Conservation (phyloP, 2,113 vertebrate species). For the Uria aalge region DNA sequence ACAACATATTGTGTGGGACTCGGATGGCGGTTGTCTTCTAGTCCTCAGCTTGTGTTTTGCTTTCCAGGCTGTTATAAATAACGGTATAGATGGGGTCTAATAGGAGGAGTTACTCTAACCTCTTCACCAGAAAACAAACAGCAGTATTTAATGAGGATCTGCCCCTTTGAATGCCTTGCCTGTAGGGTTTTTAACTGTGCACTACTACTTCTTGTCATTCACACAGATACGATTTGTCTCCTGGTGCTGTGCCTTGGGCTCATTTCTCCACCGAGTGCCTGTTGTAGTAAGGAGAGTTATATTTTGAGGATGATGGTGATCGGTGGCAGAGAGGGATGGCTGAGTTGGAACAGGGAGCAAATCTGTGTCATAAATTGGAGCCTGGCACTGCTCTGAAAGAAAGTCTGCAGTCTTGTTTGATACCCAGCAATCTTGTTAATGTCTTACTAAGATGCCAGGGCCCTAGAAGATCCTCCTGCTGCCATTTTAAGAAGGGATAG, state of each 20-base stretch:
- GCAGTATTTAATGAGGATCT: background rate
- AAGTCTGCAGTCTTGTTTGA: background rate
- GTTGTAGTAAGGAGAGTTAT: accelerated
- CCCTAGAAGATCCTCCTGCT: background rate
- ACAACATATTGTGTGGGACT: accelerated
- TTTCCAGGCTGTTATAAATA: background rate
- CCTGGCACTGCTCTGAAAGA: background rate
- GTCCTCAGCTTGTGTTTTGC: background rate
- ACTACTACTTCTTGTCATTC: background rate
- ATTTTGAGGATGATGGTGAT: background rate
- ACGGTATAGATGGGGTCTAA: background rate
- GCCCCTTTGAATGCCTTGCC: background rate
- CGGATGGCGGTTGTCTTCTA: background rate
- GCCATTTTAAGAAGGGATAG: background rate
- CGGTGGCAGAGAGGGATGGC: background rate
- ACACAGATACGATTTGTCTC: background rate
- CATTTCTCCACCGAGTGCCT: background rate
- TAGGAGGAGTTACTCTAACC: background rate
- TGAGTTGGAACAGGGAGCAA: background rate
- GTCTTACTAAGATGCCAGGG: conserved; percentile 24
- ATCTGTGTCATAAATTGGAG: background rate
- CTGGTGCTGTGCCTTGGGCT: background rate
- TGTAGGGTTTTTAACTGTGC: background rate
- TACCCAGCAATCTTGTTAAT: conserved; percentile 45
- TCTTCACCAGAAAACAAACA: background rate